Evolutionary conservation across 2,888 invertebrate species (phyloP), one percentile per base, ranked within the genome.

Genomic region (Lymantria dispar): DNA sequence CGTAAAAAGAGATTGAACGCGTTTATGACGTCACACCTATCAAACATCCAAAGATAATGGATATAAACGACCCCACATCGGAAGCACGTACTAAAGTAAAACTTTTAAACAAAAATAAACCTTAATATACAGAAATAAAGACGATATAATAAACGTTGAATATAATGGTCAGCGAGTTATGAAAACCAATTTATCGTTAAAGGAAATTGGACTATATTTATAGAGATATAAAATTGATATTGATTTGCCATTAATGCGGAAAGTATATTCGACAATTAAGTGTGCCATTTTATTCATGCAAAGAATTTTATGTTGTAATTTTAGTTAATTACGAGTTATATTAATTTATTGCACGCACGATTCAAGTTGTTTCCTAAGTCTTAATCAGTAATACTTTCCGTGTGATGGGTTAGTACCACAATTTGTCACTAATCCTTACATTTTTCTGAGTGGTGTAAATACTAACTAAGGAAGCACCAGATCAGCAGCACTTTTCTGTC

Each of bases 41-140:
- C 57, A 57, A 53, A 57, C 47, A 22, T 68, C 62, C 58, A 66
- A 62, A 68, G 60, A 63, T 76, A 74, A 77, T 71, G 70, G 64
- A 70, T 69, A 76, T 72, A 68, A 73, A 75, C 59, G 70, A 68
- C 58, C 62, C 59, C 50, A 51, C 59, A 61, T 66, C 58, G 60
- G 64, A 71, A 68, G 59, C 54, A 54, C 53, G 58, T 54, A 54
- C 56, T 64, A 51, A 58, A 8, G 12, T 1, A 37, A 12, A 2
- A 37, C 12, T 43, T 41, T 13, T 11, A 45, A 14, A 31, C 10
- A 15, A 48, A 42, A 52, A 45, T 45, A 10, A 52, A 7, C 33
- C 14, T 38, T 42, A 45, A 13, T 0, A 0, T 14, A 0, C 10
- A 11, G 14, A 7, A 12, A 45, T 48, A 45, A 29, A 13, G 45